These are phyloP conservation scores for Crocodylus rhombifer DNA, from an alignment of 2,797 vertebrate genomes.

Conservation along the genomic window DNA sequence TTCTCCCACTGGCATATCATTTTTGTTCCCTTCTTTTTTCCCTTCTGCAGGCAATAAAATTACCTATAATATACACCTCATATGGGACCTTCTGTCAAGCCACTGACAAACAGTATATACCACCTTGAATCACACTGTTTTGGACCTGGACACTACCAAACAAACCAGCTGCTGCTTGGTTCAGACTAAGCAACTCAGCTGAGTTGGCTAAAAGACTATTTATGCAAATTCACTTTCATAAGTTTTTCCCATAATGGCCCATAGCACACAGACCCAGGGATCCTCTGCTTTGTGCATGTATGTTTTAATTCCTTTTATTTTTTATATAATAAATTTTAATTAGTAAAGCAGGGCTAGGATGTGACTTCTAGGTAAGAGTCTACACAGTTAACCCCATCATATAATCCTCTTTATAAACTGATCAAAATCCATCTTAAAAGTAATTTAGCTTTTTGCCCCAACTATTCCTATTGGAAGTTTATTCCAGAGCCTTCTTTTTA, in stretches of 20 bases:
- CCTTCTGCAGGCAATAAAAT: rapidly evolving
- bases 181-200: rapidly evolving
- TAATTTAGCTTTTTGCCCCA: neutral
- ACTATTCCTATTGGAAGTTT: neutral
- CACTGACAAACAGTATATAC: neutral
- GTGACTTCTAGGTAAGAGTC: too few relatives aligned
- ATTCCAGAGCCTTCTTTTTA: neutral
- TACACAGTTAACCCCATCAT: neutral
- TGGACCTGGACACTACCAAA: neutral
- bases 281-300: too few relatives aligned
- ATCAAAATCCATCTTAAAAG: neutral
- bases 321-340: too few relatives aligned
- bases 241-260: neutral
- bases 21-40: neutral
- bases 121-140: neutral
- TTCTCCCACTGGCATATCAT: neutral
- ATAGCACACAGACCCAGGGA: neutral
- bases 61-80: neutral
- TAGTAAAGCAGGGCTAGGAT: too few relatives aligned
- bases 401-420: neutral
- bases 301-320: too few relatives aligned
- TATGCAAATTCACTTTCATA: neutral
- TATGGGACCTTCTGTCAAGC: too few relatives aligned
- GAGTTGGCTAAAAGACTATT: neutral
- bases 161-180: neutral